phyloP scores from a whole-genome alignment of 2,113 vertebrate genomes.

The Pollimyrus isidori region DNA sequence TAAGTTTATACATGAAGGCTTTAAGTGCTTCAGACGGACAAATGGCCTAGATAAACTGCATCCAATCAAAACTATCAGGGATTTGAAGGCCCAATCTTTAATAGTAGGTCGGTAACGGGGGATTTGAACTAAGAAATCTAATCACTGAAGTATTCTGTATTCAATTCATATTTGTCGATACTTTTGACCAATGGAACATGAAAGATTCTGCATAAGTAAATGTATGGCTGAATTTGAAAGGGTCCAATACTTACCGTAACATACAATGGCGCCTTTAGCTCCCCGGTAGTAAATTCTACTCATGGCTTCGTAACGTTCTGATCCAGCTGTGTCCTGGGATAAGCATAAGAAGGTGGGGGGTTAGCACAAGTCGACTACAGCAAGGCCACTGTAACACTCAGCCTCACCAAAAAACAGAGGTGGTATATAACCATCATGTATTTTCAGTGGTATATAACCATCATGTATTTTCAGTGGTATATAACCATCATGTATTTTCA shows the following conservation, averaged over 20 bases:
- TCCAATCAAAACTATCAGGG: background rate
- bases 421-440: background rate
- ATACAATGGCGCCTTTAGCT: constrained; percentile 86
- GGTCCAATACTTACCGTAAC: constrained; percentile 71
- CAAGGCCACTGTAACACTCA: background rate
- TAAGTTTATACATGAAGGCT: background rate
- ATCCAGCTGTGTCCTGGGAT: constrained; percentile 87
- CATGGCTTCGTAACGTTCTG: constrained; percentile 95
- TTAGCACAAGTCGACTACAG: background rate
- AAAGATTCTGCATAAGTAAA: background rate
- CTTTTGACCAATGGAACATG: background rate
- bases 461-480: too few species aligned
- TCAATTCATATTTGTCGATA: background rate
- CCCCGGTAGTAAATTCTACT: constrained; percentile 96
- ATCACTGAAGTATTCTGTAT: background rate
- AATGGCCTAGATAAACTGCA: background rate
- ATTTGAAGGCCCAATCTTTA: background rate
- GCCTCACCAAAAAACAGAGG: background rate
- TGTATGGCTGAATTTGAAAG: background rate
- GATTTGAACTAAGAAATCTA: background rate
- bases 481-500: too few species aligned
- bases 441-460: background rate
- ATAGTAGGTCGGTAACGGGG: background rate
- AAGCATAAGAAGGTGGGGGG: background rate
- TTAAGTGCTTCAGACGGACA: background rate